These are phyloP conservation scores for Oasisia sp. DNA, from an alignment of 2,888 invertebrate species.

Conservation along the genomic window DNA sequence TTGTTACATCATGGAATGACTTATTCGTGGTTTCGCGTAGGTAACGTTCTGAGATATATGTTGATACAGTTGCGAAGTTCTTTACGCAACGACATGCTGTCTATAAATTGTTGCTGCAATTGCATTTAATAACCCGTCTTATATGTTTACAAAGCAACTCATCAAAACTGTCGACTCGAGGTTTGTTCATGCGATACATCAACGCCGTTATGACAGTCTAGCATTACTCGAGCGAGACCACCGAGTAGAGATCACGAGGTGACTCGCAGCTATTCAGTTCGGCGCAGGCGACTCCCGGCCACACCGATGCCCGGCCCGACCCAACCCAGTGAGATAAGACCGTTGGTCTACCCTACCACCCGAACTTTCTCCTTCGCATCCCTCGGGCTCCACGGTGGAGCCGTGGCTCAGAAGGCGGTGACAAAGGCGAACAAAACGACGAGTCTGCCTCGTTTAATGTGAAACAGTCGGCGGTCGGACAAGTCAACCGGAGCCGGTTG, in stretches of 20 bases:
- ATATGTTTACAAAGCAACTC: not conserved
- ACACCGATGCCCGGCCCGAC: not conserved
- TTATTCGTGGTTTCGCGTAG: too few species aligned
- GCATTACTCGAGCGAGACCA: constrained; percentile 1
- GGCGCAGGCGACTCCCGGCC: not conserved
- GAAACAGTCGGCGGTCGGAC: constrained; percentile 7
- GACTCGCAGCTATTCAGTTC: not conserved
- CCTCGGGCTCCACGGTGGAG: not conserved
- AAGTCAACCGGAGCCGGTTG: not conserved
- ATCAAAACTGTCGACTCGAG: not conserved
- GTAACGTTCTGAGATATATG: too few species aligned
- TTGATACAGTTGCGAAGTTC: too few species aligned
- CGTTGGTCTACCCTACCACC: not conserved
- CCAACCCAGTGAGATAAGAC: not conserved
- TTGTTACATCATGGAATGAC: not conserved
- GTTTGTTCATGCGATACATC: not conserved
- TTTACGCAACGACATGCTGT: too few species aligned
- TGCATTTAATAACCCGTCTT: too few species aligned
- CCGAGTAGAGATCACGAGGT: not conserved
- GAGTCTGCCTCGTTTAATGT: constrained; percentile 17
- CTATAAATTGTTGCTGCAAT: too few species aligned
- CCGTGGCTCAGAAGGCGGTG: not conserved
- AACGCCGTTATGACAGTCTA: not conserved
- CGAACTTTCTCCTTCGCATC: not conserved
- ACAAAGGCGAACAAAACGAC: not conserved